Percentiles rank a stretch among this genome's conserved stretches.
Evolutionary conservation across 2,113 vertebrate genomes (phyloP).

Genomic region (Spea bombifrons): DNA sequence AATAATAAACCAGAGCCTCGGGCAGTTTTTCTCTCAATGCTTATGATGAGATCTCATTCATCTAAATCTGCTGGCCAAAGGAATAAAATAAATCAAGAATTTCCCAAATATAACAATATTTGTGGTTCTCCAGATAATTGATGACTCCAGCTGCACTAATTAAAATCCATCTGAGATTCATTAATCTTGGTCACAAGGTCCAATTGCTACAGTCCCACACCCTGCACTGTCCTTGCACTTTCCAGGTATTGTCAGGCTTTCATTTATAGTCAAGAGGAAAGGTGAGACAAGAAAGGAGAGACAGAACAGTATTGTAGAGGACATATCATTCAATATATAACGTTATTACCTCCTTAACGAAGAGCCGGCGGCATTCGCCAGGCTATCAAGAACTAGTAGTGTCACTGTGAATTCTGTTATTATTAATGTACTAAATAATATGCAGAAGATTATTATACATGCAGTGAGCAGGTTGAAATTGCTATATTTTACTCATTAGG

Average conservation of each 20-base stretch:
- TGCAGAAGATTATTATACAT: background rate
- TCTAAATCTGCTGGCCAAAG: conserved; percentile 88
- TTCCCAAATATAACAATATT: conserved; percentile 99
- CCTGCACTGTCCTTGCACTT: conserved; percentile 72
- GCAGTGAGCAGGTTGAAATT: background rate
- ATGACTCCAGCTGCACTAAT: conserved; percentile 94
- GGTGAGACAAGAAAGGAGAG: conserved; percentile 43
- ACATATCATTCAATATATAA: background rate
- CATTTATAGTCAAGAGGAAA: conserved; percentile 34
- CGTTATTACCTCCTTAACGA: background rate
- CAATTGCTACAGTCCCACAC: conserved; percentile 76
- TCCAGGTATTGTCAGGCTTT: conserved; percentile 42
- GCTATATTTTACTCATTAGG: too few relatives aligned
- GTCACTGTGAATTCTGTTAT: too few relatives aligned
- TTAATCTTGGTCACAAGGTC: conserved; percentile 91
- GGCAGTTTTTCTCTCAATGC: conserved; percentile 74
- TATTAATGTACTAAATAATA: background rate
- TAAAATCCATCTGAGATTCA: conserved; percentile 93
- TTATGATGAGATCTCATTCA: conserved; percentile 95
- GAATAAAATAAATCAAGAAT: conserved; percentile 97
- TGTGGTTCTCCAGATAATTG: conserved; percentile 92
- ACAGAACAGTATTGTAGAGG: conserved; percentile 23
- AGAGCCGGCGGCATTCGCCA: too few relatives aligned
- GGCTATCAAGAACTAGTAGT: too few relatives aligned
- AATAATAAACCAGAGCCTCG: conserved; percentile 72